These are phyloP conservation scores for Leiothrix lutea DNA, from an alignment of 2,113 vertebrate genomes.

Conservation along the genomic window DNA sequence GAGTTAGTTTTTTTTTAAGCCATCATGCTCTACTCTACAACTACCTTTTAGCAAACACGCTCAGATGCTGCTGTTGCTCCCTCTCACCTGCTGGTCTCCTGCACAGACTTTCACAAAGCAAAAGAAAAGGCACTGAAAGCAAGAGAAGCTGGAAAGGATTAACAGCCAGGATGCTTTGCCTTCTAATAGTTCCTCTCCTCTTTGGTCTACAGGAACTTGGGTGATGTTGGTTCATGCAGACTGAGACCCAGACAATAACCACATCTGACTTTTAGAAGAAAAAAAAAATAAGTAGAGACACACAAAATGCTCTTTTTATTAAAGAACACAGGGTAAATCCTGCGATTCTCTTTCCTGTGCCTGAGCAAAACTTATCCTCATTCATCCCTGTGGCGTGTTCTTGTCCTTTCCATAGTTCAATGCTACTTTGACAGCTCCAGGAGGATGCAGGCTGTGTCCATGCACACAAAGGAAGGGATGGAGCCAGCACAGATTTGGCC, in stretches of 20 bases:
- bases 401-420: not conserved
- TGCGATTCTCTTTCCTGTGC: not conserved
- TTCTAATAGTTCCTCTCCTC: not conserved
- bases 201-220: not conserved
- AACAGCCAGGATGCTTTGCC: not conserved
- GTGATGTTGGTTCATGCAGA: not conserved
- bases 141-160: not conserved
- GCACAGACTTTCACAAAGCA: not conserved
- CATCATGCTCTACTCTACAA: not conserved
- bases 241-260: not conserved
- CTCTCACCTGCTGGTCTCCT: not conserved
- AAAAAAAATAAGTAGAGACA: not conserved
- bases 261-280: not conserved
- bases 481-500: not conserved
- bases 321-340: not conserved
- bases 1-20: not conserved
- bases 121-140: not conserved
- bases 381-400: not conserved
- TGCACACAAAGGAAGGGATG: not conserved
- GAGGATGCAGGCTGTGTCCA: not conserved
- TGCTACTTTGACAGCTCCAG: not conserved
- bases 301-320: not conserved
- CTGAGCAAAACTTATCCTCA: not conserved
- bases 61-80: not conserved
- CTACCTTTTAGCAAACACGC: not conserved